These are phyloP conservation scores for Netelia inedita DNA, from an alignment of 2,888 invertebrate species.

Conservation along the genomic window DNA sequence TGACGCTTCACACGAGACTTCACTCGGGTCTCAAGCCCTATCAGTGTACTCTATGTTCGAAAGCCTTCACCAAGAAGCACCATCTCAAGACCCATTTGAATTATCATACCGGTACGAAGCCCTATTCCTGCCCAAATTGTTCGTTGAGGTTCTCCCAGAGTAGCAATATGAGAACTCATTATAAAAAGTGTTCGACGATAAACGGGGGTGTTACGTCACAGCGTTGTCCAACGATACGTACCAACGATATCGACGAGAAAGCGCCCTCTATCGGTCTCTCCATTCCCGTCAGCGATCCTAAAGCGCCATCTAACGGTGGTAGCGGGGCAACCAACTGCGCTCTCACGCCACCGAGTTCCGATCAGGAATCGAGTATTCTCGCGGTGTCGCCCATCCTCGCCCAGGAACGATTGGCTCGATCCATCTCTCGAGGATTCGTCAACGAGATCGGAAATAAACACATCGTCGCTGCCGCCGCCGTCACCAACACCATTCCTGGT, in stretches of 20 bases:
- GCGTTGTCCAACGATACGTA: not conserved
- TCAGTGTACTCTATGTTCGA: conserved; percentile 88
- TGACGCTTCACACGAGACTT: conserved; percentile 92
- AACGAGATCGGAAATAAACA: conserved; percentile 16
- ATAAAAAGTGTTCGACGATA: conserved; percentile 89
- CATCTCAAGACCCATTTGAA: conserved; percentile 94
- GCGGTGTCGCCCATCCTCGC: conserved; percentile 71
- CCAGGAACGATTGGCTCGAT: not conserved
- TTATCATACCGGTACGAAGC: conserved; percentile 94
- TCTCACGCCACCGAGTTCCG: conserved; percentile 80
- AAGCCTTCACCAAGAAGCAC: conserved; percentile 94
- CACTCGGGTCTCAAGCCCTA: conserved; percentile 94
- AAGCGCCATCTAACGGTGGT: conserved; percentile 43
- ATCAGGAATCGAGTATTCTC: conserved; percentile 78
- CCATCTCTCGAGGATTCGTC: not conserved
- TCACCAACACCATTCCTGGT: not conserved
- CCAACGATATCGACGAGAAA: not conserved
- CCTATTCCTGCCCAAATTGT: conserved; percentile 91
- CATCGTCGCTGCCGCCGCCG: not conserved
- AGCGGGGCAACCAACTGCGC: conserved; percentile 69
- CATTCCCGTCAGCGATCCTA: too few species aligned
- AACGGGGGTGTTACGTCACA: conserved; percentile 33
- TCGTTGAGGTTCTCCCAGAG: conserved; percentile 93
- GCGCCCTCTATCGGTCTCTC: too few species aligned
- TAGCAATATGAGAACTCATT: conserved; percentile 94